Evolutionary conservation across 2,888 invertebrate genomes (phyloP).

Genomic region (Priapulus caudatus): DNA sequence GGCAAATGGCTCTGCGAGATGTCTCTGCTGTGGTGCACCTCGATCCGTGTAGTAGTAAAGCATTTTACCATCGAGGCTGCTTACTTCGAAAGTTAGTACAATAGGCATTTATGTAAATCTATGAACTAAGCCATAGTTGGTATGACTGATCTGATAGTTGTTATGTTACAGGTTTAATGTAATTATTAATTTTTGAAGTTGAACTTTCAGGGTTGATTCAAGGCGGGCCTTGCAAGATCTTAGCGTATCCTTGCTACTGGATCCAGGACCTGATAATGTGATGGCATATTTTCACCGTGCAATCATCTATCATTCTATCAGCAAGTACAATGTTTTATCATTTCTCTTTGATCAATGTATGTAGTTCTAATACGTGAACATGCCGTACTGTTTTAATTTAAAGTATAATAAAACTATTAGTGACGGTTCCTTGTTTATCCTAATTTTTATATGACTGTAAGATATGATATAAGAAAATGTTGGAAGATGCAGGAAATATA

Average conservation of each 20-base stretch:
- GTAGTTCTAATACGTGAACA: no score
- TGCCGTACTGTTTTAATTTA: neutral
- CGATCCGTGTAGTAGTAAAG: constrained; percentile 34
- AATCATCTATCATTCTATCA: constrained; percentile 34
- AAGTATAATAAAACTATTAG: neutral
- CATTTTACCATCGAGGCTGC: constrained; percentile 37
- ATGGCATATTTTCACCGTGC: constrained; percentile 36
- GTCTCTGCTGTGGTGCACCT: constrained; percentile 37
- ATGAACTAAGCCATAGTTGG: no score
- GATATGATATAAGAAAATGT: no score
- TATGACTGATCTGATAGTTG: no score
- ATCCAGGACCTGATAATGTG: constrained; percentile 34
- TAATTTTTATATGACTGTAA: no score
- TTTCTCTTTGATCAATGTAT: no score
- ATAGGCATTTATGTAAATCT: no score
- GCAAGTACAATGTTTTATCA: no score
- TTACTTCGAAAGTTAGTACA: constrained; percentile 35
- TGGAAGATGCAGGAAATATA: no score
- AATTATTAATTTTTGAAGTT: no score
- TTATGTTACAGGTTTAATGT: no score
- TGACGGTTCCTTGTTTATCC: neutral
- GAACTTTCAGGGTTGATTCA: constrained; percentile 34
- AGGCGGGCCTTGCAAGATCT: constrained; percentile 36
- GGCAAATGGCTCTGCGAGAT: constrained; percentile 31
- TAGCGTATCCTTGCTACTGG: constrained; percentile 36